phyloP scores from a whole-genome alignment of 1,140 invertebrate species.

The Lutraria rhynchaena region DNA sequence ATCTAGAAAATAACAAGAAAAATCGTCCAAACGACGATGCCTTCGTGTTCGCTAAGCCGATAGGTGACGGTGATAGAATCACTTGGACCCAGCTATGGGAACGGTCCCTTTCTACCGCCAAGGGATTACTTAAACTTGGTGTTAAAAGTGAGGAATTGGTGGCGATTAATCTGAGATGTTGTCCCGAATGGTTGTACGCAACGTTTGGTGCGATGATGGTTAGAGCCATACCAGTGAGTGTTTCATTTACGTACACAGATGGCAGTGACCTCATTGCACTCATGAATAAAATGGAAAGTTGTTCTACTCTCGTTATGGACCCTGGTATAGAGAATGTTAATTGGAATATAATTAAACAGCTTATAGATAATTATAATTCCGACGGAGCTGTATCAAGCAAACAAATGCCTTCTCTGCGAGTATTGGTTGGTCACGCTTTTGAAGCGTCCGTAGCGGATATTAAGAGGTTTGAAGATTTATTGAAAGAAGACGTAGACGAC shows the following conservation, averaged over 20 bases:
- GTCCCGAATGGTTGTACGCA: conserved; percentile 30
- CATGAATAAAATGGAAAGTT: not conserved
- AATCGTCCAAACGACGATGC: too few species aligned
- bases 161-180: not conserved
- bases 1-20: too few species aligned
- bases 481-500: not conserved
- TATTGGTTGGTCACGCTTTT: not conserved
- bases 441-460: not conserved
- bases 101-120: too few species aligned
- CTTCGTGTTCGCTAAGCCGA: too few species aligned
- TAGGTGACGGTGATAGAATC: too few species aligned
- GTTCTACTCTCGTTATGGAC: conserved; percentile 17
- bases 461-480: conserved; percentile 1
- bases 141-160: too few species aligned
- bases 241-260: conserved; percentile 26
- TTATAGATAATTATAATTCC: not conserved
- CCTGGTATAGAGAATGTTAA: conserved; percentile 19
- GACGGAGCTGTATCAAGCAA: not conserved
- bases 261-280: conserved; percentile 36
- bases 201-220: conserved; percentile 40
- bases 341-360: conserved; percentile 32
- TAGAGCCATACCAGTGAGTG: conserved; percentile 9
- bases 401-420: not conserved
- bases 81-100: too few species aligned
- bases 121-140: too few species aligned